Conservation (phyloP, 2,797 vertebrate species). For the Kryptopterus vitreolus region DNA sequence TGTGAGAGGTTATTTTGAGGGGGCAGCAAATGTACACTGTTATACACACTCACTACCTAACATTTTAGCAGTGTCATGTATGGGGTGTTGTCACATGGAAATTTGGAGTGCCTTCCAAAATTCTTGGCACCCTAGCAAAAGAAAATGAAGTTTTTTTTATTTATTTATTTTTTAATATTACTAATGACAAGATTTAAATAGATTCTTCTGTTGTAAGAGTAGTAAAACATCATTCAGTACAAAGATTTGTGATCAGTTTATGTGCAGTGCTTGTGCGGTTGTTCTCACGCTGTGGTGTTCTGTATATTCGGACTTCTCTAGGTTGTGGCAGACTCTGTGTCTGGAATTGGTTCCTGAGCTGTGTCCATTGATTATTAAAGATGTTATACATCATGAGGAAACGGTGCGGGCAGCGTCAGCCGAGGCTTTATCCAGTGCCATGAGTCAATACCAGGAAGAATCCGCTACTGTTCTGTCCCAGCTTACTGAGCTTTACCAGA, state of each 20-base stretch:
- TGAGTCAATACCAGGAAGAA: constrained; percentile 85
- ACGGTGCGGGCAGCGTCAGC: constrained; percentile 88
- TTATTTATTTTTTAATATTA: no score
- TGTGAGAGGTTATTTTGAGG: no score
- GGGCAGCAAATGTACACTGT: no score
- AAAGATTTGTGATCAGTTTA: neutral
- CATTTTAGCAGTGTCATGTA: no score
- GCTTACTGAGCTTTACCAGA: constrained; percentile 92
- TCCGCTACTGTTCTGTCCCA: constrained; percentile 84
- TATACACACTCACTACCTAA: no score
- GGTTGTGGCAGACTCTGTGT: constrained; percentile 88
- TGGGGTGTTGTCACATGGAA: no score
- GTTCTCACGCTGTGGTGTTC: constrained; percentile 5
- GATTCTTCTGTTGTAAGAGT: neutral
- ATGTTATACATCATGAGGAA: constrained; percentile 91
- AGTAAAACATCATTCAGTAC: neutral
- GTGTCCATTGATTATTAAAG: constrained; percentile 88
- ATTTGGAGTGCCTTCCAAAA: no score
- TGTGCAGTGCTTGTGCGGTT: neutral
- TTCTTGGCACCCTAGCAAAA: no score
- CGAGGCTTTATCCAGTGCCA: constrained; percentile 87
- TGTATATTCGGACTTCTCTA: constrained; percentile 56
- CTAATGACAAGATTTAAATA: no score
- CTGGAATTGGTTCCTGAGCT: constrained; percentile 89
- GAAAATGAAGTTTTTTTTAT: no score